Evolutionary conservation across 2,888 invertebrate species (phyloP).

Genomic region (Xylota sylvarum): DNA sequence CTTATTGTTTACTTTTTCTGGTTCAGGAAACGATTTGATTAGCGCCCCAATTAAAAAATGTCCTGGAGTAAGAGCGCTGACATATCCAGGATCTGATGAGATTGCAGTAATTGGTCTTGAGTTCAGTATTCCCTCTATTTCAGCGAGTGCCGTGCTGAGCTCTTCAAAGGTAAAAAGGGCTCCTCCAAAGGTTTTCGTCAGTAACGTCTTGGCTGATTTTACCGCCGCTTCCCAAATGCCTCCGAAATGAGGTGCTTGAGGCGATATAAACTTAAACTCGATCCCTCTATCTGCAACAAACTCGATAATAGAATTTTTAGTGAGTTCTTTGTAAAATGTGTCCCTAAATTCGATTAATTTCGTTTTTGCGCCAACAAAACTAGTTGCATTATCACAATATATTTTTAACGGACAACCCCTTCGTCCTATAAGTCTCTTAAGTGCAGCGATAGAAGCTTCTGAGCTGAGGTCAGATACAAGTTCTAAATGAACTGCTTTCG

Average conservation of each 20-base stretch:
- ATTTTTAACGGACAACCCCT: slow-evolving; percentile 32
- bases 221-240: slow-evolving; percentile 10
- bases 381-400: slow-evolving; percentile 39
- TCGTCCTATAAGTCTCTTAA: slow-evolving; percentile 34
- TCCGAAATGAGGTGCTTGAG: slow-evolving; percentile 7
- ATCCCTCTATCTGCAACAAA: slow-evolving; percentile 12
- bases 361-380: slow-evolving; percentile 40
- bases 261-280: slow-evolving; percentile 36
- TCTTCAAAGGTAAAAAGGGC: too few species aligned
- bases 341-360: slow-evolving; percentile 44
- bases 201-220: slow-evolving; percentile 9
- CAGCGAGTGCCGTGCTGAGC: too few species aligned
- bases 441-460: slow-evolving; percentile 26
- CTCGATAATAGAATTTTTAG: too few species aligned
- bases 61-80: too few species aligned
- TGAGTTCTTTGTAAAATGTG: slow-evolving; percentile 19
- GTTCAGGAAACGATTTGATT: too few species aligned
- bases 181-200: not conserved
- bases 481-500: slow-evolving; percentile 39
- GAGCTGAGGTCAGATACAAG: slow-evolving; percentile 31
- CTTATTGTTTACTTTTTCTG: too few species aligned
- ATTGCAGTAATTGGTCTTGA: too few species aligned
- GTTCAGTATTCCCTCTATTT: too few species aligned
- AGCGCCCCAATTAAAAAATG: too few species aligned
- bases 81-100: too few species aligned